Base-by-base conservation (phyloP, 2,888 invertebrate genomes). In the Apocheima hispidaria region DNA sequence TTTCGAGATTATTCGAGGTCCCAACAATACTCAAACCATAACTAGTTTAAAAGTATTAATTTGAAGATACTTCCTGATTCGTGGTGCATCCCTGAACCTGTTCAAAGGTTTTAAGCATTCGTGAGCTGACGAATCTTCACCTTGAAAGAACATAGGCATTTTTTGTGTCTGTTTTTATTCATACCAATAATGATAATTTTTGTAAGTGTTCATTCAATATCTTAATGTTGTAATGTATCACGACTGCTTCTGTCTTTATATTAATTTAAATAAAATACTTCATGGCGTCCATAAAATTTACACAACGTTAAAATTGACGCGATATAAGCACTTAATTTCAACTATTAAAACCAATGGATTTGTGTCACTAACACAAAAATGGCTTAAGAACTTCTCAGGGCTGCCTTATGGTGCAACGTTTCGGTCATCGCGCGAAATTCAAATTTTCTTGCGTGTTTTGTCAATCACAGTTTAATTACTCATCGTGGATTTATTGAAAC, bases 121-220 rank as follows among this genome's bases (percentile, higher is more conserved):
- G 86, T 87, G 87, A 79, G 81, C 79, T 81, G 81, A 84, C 88
- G 55, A 60, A 78, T 88, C 86, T 86, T 90, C 81, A 89, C 90
- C 90, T 91, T 91, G 90, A 86, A 77, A 79, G 79, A 85, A 82
- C 83, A 83, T 83, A 83, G 80, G 78, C 72, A 75, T 83, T 90
- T 91, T 90, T 89, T 89, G 72, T 70, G 65, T 68, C 78, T 79
- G 75, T 78, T 81, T 88, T 89, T 89, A 86, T 87, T 86, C 78
- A 79, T 70, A 65, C 74, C 78, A 79, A 86, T 89, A 87, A 90
- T 86, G 84, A 88, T 87, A 82, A 86, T 87, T 85, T 86, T 88
- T 81, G 81, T 77, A 83, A 83, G 83, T 83, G 80, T 87, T 87
- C 87, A 84, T 88, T 87, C 85, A 87, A 88, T 89, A 88, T 82